Base-by-base conservation (phyloP, 2,113 vertebrate species). In the Atherinomorus stipes region DNA sequence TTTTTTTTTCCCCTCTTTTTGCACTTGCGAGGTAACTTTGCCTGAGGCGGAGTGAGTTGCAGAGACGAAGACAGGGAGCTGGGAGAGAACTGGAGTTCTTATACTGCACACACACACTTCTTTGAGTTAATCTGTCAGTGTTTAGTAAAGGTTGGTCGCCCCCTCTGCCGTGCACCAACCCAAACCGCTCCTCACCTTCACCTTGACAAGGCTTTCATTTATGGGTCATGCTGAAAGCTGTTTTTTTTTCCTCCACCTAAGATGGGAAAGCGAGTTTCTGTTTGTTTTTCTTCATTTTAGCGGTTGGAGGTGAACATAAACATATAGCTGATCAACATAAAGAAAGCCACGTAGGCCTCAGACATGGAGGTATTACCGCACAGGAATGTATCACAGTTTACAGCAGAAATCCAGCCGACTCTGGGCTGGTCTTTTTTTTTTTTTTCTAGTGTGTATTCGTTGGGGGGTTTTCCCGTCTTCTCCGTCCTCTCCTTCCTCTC, bases 121-220 rank as follows among this genome's bases (percentile, higher is more conserved):
- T 78, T 83, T 80, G 19, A 77, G 61, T 78, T 68, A 12, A 71
- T 78, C 63, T 67, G 10, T 81, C 65, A 47, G 54, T 85, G 73
- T 86, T 88, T 79, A 74, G 85, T 71, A 40, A 80, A 83, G 84
- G 84, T n/a, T 73, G 71, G 71, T 59, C 58, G 9, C 71, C 58
- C 67, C 38, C 37, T 25, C 60, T 42, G 61, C 64, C 19, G 21
- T 66, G n/a, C 64, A 37, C n/a, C 44, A 23, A 73, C 72, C 11
- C 23, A 26, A 34, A 40, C 71, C 45, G 22, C 69, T 54, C 67
- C 40, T 68, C 66, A 66, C 58, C 38, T 76, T 51, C 50, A 68
- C 42, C 0, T 44, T 63, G 70, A 90, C 86, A 91, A 85, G 83
- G 74, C 60, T 26, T 53, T 70, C 79, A 77, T 88, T 89, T 80